phyloP scores from a whole-genome alignment of 2,113 vertebrate genomes.

The Sminthopsis crassicaudata region DNA sequence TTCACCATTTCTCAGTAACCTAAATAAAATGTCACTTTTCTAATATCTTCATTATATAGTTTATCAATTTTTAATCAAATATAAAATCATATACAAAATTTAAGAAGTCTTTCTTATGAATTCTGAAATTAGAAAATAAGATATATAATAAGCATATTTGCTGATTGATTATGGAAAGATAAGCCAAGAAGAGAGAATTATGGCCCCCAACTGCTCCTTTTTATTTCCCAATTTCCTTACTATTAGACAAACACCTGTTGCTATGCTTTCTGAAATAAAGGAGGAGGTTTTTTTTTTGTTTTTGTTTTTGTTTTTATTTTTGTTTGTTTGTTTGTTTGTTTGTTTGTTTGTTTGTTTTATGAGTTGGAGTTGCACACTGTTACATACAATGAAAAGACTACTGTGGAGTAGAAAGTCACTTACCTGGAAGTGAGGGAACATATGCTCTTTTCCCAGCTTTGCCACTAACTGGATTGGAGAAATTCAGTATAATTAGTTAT shows the following conservation, averaged over 20 bases:
- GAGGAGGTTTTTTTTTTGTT: neutral
- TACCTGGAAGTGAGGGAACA: neutral
- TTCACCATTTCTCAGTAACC: neutral
- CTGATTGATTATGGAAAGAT: neutral
- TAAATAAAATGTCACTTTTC: neutral
- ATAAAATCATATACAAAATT: neutral
- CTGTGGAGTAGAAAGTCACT: neutral
- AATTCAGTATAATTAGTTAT: neutral
- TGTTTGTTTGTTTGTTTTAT: neutral
- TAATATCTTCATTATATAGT: neutral
- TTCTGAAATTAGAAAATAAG: neutral
- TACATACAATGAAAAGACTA: neutral
- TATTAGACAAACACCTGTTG: neutral
- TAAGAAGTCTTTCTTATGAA: neutral
- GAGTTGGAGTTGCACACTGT: neutral
- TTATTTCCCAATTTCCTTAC: neutral
- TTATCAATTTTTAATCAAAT: neutral
- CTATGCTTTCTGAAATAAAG: neutral
- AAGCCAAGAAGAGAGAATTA: neutral
- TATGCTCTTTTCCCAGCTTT: neutral
- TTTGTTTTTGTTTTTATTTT: too few species aligned
- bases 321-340: too few species aligned
- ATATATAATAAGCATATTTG: neutral
- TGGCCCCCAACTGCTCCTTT: neutral
- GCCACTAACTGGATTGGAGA: neutral